A percentile compares a stretch with the other conserved stretches of the same genome.
Evolutionary conservation across 1,140 invertebrate species (phyloP).

Genomic region (Euglossa dilemma): DNA sequence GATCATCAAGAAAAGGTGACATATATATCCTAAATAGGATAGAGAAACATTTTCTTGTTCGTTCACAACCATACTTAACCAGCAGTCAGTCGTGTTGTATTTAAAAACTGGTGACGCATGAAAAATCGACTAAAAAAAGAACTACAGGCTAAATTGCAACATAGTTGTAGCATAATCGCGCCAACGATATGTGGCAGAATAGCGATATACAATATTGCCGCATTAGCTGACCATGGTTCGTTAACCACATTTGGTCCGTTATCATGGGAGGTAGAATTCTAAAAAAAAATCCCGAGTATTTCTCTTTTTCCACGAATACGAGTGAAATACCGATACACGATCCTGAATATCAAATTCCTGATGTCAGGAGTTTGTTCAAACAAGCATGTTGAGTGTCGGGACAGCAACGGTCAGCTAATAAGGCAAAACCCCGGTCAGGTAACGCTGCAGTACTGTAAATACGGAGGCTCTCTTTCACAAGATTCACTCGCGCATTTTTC

Average conservation of each 20-base stretch:
- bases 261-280: too few relatives aligned
- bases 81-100: constrained; percentile 77
- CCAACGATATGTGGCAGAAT: constrained; percentile 46
- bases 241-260: too few relatives aligned
- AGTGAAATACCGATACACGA: too few relatives aligned
- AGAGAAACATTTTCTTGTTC: constrained; percentile 31
- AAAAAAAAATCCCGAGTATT: too few relatives aligned
- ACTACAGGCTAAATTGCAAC: constrained; percentile 65
- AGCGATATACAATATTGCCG: constrained; percentile 24
- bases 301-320: too few relatives aligned
- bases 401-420: too few relatives aligned
- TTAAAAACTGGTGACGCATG: constrained; percentile 67
- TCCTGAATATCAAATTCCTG: too few relatives aligned
- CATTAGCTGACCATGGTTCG: too few relatives aligned
- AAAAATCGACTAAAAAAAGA: constrained; percentile 64
- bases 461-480: constrained; percentile 43
- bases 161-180: constrained; percentile 51
- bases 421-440: too few relatives aligned
- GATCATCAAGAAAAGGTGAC: constrained; percentile 52
- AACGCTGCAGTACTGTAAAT: constrained; percentile 24
- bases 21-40: not conserved
- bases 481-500: constrained; percentile 6
- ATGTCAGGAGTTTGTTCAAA: too few relatives aligned
- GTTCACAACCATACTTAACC: constrained; percentile 79
- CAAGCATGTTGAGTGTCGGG: too few relatives aligned